phyloP scores from a whole-genome alignment of 2,888 invertebrate genomes.

The Lithophane ornitopus region DNA sequence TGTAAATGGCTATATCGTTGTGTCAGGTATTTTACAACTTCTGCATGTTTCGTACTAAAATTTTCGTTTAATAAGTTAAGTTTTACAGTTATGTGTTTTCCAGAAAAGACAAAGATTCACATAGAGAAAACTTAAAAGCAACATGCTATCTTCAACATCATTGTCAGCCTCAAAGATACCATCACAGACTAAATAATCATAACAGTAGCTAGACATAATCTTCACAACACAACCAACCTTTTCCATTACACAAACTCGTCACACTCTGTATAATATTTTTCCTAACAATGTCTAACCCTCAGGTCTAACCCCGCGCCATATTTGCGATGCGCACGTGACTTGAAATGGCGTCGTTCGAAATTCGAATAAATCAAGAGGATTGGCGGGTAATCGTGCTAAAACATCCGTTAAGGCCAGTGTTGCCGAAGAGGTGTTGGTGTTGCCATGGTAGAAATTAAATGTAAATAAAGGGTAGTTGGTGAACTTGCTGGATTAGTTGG shows the following conservation, averaged over 20 bases:
- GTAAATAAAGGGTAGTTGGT: conserved; percentile 66
- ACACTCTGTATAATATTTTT: conserved; percentile 71
- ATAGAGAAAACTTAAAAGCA: neutral
- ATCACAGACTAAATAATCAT: conserved; percentile 7
- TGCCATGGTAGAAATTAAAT: conserved; percentile 63
- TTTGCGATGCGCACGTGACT: conserved; percentile 84
- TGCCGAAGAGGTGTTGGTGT: conserved; percentile 45
- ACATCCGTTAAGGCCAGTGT: conserved; percentile 71
- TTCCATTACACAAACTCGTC: conserved; percentile 35
- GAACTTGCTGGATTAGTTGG: conserved; percentile 13
- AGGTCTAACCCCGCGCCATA: conserved; percentile 72
- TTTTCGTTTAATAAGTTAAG: too few species aligned
- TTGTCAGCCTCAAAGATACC: neutral
- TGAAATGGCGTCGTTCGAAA: conserved; percentile 85
- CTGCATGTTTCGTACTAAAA: too few species aligned
- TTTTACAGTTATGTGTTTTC: too few species aligned
- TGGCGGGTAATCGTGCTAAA: conserved; percentile 84
- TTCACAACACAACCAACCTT: neutral
- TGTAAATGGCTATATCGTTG: too few species aligned
- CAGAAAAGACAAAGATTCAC: too few species aligned
- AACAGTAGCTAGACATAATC: conserved; percentile 23
- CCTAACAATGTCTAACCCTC: conserved; percentile 60
- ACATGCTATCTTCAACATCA: neutral
- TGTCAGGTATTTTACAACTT: too few species aligned
- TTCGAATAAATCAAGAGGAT: conserved; percentile 88